Evolutionary conservation across 2,888 invertebrate genomes (phyloP), one percentile per base, ranked within the genome.

Genomic region (Dasypolia templi): DNA sequence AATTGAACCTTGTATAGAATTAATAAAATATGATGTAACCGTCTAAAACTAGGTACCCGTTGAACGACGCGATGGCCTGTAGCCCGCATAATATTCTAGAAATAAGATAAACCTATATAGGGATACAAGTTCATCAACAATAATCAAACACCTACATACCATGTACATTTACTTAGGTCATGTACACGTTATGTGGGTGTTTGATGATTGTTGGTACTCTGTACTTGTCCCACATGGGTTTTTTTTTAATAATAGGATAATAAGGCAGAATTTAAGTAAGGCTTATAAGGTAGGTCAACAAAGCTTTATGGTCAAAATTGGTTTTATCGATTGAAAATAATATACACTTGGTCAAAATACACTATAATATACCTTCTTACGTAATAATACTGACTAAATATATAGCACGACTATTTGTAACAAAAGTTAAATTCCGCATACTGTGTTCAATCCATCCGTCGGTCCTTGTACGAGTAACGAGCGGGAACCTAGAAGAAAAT

Each of bases 401-500:
- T 32, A 65, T 59, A 51, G 53, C n/a, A 29, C 58, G 7, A 73
- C 7, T 29, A 51, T 72, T 81, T 17, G 32, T 64, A 81, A 69
- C 67, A 68, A 83, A 81, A 80, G 63, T 77, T 71, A 70, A 75
- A 81, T 71, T 78, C 81, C 75, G 82, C 78, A 51, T 82, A 68
- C 58, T 62, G 81, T 85, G 79, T 86, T 85, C 84, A 86, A 87
- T 87, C 84, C 82, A 87, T 88, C 85, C 83, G 85, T 86, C 86
- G 86, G 80, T 86, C 81, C 84, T 89, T 91, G 89, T 90, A 93
- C 88, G n/a, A n/a, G n/a, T n/a, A n/a, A n/a, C 89, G 89, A 93
- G 88, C 92, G 85, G 84, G 89, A 89, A 89, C 92, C 93, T 93
- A 93, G 93, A 94, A 93, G 90, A 90, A 92, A 93, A 94, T 94